Evolutionary conservation across 2,797 vertebrate species (phyloP), one percentile per base, ranked within the genome.

Genomic region (Siniperca undulata): DNA sequence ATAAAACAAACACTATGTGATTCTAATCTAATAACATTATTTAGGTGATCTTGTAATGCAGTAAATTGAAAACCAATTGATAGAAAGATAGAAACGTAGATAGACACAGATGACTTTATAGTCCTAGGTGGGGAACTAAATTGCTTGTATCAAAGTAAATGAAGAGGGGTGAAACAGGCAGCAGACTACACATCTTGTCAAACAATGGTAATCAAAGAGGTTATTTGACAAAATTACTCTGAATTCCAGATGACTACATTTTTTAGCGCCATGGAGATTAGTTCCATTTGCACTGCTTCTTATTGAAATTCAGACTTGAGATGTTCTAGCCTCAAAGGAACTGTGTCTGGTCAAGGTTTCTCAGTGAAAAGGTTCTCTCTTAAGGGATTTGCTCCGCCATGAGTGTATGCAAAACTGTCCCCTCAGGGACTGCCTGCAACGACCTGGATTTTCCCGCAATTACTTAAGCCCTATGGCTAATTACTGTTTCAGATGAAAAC

Each of bases 401-500:
- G 12, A 77, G 40, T 50, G 76, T 82, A 88, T 88, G 81, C 86
- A 90, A 90, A 93, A 71, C 72, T 42, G 48, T 70, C 69, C 83
- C 92, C 87, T 52, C 13, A 0, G 93, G 91, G 90, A 89, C n/a
- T 3, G 75, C 59, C 83, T 86, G 85, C 74, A 91, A 88, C 77
- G 42, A 92, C 89, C 86, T 83, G 91, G 80, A 91, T 94, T 89
- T 91, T 82, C 81, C 66, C 27, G 30, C 46, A 72, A 89, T 84
- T 84, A 86, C 88, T 93, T 78, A 80, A 88, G 84, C 82, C 92
- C 88, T 61, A 42, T 86, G 88, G 88, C 89, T 95, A 94, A 95
- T 96, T 95, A 94, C 92, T 82, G 92, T 92, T 91, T 86, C 85
- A 91, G 87, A 91, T 90, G 90, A 93, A 95, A 93, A 93, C 89